phyloP scores from a whole-genome alignment of 2,888 invertebrate genomes.

The Dione vanillae region DNA sequence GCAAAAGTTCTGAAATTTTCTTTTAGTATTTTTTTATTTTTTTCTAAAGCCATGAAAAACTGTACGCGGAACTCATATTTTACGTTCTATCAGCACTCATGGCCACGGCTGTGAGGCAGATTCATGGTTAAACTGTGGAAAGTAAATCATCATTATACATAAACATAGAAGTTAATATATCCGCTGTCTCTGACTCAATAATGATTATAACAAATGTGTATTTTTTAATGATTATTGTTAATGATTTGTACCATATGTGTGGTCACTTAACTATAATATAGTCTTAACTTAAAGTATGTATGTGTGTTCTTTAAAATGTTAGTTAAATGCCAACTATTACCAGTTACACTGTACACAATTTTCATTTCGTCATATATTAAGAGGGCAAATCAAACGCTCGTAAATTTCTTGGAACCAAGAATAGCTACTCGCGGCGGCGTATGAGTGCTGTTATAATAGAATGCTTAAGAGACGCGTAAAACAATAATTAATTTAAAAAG shows the following conservation, averaged over 20 bases:
- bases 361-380: slow-evolving; percentile 69
- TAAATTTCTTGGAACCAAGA: slow-evolving; percentile 69
- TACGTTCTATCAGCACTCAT: slow-evolving; percentile 46
- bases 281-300: too few relatives aligned
- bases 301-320: not conserved
- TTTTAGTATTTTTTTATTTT: slow-evolving; percentile 15
- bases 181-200: slow-evolving; percentile 47
- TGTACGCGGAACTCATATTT: slow-evolving; percentile 50
- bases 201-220: slow-evolving; percentile 44
- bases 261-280: not conserved
- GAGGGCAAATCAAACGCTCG: slow-evolving; percentile 76
- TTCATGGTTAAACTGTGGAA: slow-evolving; percentile 47
- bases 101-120: slow-evolving; percentile 38
- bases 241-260: too few relatives aligned
- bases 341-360: slow-evolving; percentile 60
- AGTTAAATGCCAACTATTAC: not conserved
- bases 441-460: slow-evolving; percentile 76
- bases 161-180: slow-evolving; percentile 50
- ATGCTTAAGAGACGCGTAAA: slow-evolving; percentile 77
- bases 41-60: slow-evolving; percentile 36
- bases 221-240: slow-evolving; percentile 18
- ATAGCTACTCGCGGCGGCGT: slow-evolving; percentile 64
- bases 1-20: not conserved
- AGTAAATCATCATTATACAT: slow-evolving; percentile 52
- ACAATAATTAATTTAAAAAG: slow-evolving; percentile 83